Base-by-base conservation (phyloP, 2,113 vertebrate genomes). In the Sturnus vulgaris region DNA sequence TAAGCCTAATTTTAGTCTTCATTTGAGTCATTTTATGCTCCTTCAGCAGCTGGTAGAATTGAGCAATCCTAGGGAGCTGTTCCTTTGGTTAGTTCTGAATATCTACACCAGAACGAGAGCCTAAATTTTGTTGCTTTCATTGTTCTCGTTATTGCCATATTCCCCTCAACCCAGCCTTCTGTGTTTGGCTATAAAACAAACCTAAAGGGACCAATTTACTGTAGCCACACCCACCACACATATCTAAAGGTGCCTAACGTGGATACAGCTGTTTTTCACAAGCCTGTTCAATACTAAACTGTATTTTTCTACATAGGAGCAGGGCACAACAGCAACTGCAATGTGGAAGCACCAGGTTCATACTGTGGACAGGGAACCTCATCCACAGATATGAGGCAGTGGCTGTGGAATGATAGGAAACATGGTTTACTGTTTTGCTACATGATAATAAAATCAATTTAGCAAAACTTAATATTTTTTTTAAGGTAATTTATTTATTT, bases 1-100 rank as follows among this genome's bases (percentile, higher is more conserved):
- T 46, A 91, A 81, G 64, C 12, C 64, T 89, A 80, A 89, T 92
- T 83, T 89, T 86, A 73, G 47, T 44, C 59, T 73, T 77, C 17
- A 25, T 78, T 33, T 92, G 31, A 73, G 37, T 81, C 7, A 69
- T 73, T 68, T 76, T 65, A 33, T 39, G 11, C 50, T 88, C 25
- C 7, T 77, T 91, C 72, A 33, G 33, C 56, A 77, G 49, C 7
- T 31, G 11, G 42, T 19, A 31, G 53, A 86, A 60, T 13, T 31
- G 60, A 8, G 46, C 20, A 76, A 33, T 60, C 4, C 19, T 49
- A 66, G n/a, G 16, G 10, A 80, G 31, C 19, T 44, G 22, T 52
- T 88, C 25, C 42, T 75, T 37, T 44, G 12, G 9, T 79, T 61
- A 71, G 31, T 70, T 75, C 37, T 82, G 56, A 81, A 68, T 19